Evolutionary conservation across 2,797 vertebrate genomes (phyloP), one percentile per base, ranked within the genome.

Genomic region (Trachurus trachurus): DNA sequence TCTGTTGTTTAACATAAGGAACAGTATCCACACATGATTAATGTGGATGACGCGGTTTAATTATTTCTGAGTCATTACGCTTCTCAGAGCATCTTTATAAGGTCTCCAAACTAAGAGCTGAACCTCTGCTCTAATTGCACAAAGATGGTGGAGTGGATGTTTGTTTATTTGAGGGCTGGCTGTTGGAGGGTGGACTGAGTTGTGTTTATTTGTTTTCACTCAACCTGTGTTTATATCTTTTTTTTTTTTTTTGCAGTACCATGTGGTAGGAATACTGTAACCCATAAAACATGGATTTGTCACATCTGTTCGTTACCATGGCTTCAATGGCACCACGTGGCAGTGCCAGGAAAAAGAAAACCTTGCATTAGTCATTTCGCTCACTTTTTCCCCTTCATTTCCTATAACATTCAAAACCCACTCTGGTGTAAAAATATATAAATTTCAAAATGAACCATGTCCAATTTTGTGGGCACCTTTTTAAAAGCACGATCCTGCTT

Each of bases 131-230:
- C 37, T 66, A 70, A 82, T 85, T 76, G 65, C 78, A 78, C 66
- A 83, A 74, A 69, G 67, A 72, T 80, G 73, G 39, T 17, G 19
- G 53, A 56, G 40, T 64, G 8, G 19, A 57, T 68, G 60, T 39
- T 11, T 88, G 81, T 89, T 90, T 90, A 71, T 66, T 13, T 75
- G 42, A 58, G 16, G 31, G 63, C 53, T 52, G 31, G 11, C 29
- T 83, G 37, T 5, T 29, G 49, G 66, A 65, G 71, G 58, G 79
- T 2, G 34, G 34, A 37, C 61, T 49, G 49, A 66, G 69, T 76
- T 69, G 39, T 85, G 83, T 88, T 88, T 89, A 82, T 89, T 89
- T 90, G 73, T 84, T 87, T 90, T 78, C 71, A 89, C 74, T 88
- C 81, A 82, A 34, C 63, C 60, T 76, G 56, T 88, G 78, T 91